These are phyloP conservation scores for Vesta saturnalis DNA, from an alignment of 2,888 invertebrate genomes.

Conservation along the genomic window DNA sequence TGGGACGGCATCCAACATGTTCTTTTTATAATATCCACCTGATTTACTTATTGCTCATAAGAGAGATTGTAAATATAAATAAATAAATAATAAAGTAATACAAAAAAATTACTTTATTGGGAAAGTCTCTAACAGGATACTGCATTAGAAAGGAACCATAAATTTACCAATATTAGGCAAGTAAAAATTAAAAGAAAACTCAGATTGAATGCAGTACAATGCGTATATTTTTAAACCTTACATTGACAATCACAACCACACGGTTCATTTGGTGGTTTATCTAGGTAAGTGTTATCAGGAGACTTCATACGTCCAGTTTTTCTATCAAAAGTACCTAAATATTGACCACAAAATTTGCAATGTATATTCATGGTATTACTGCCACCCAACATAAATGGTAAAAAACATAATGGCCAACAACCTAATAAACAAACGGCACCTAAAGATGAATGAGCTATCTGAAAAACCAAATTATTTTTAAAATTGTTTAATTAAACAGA, in stretches of 20 bases:
- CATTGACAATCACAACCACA: not conserved
- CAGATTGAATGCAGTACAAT: too few relatives aligned
- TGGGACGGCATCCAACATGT: too few relatives aligned
- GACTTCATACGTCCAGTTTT: conserved; percentile 41
- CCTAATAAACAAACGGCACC: conserved; percentile 56
- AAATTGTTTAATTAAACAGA: not conserved
- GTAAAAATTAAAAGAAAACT: too few relatives aligned
- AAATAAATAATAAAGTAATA: too few relatives aligned
- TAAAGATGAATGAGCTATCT: conserved; percentile 54
- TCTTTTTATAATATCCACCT: too few relatives aligned
- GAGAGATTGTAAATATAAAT: too few relatives aligned
- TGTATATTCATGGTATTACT: conserved; percentile 56
- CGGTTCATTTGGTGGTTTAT: not conserved
- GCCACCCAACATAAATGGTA: conserved; percentile 56
- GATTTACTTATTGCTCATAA: too few relatives aligned
- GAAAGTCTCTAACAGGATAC: too few relatives aligned
- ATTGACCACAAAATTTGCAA: conserved; percentile 63
- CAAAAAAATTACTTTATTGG: too few relatives aligned
- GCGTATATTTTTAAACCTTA: too few relatives aligned
- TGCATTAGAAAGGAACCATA: too few relatives aligned
- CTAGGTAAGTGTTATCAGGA: not conserved
- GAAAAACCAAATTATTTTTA: conserved; percentile 28
- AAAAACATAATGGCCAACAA: conserved; percentile 60
- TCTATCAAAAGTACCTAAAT: conserved; percentile 60
- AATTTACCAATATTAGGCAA: too few relatives aligned